Percentiles rank a stretch among this genome's conserved stretches.
Evolutionary conservation across 2,888 invertebrate species (phyloP).

Genomic region (Zootermopsis nevadensis): DNA sequence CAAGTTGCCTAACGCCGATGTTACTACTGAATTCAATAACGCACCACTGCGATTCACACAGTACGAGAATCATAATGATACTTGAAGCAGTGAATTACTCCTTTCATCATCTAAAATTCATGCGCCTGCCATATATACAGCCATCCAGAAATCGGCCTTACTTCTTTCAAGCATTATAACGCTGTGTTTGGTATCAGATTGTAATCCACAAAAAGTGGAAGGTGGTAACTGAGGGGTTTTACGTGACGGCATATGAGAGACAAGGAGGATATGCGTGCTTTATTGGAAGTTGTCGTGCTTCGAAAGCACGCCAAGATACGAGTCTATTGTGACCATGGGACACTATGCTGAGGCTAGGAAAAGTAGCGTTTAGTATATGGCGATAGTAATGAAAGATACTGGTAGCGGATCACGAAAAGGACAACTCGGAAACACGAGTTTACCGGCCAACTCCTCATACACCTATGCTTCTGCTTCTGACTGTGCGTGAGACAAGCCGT

Average conservation of each 20-base stretch:
- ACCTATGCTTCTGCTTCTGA: background rate
- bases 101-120: background rate
- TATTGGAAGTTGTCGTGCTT: conserved; percentile 13
- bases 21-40: background rate
- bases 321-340: background rate
- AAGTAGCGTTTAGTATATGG: conserved; percentile 5
- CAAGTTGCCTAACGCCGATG: no score
- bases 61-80: no score
- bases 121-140: background rate
- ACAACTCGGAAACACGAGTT: conserved; percentile 2
- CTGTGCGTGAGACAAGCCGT: background rate
- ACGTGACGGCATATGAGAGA: background rate
- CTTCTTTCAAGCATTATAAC: background rate
- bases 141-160: background rate
- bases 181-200: background rate
- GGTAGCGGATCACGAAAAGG: conserved; percentile 13
- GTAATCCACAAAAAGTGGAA: background rate
- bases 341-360: background rate
- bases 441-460: background rate
- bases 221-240: background rate
- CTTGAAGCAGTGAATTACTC: background rate
- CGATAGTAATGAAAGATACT: background rate
- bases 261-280: background rate
- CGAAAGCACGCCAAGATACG: conserved; percentile 14
- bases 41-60: no score